Evolutionary conservation across 2,888 invertebrate species (phyloP).

Genomic region (Hemicrepidius hirtus): DNA sequence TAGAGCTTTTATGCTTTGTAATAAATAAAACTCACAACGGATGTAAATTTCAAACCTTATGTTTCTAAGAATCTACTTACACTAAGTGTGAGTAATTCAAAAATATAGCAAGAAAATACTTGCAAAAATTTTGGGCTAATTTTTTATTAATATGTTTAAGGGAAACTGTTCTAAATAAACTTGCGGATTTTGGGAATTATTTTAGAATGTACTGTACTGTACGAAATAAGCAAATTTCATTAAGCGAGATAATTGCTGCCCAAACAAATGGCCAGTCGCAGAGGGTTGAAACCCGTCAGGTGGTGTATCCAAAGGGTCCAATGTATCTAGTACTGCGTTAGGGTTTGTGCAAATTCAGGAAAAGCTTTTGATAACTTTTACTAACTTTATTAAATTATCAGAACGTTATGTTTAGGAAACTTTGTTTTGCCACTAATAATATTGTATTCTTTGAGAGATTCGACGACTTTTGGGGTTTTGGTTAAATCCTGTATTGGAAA

Average conservation of each 20-base stretch:
- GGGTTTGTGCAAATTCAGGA: background rate
- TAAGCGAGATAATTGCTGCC: slow-evolving; percentile 24
- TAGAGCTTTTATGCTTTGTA: slow-evolving; percentile 7
- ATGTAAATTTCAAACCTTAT: slow-evolving; percentile 4
- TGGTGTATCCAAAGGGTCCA: slow-evolving; percentile 19
- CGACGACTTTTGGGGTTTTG: too few species aligned
- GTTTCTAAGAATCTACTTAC: slow-evolving; percentile 4
- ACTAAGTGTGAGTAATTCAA: background rate
- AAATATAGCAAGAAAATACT: background rate
- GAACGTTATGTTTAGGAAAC: background rate
- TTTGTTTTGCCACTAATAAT: too few species aligned
- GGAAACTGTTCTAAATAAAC: background rate
- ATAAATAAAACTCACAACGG: slow-evolving; percentile 4
- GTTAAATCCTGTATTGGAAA: too few species aligned
- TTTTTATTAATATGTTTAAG: too few species aligned
- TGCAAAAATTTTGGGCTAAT: background rate
- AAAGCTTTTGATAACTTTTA: slow-evolving; percentile 3
- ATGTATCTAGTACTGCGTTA: slow-evolving; percentile 9
- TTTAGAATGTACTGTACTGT: slow-evolving; percentile 2
- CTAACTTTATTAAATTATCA: background rate
- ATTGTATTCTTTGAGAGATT: too few species aligned
- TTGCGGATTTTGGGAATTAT: background rate
- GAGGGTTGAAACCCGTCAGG: slow-evolving; percentile 16
- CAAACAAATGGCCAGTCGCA: slow-evolving; percentile 22
- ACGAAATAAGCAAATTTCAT: slow-evolving; percentile 27